Percentiles rank a stretch among this genome's conserved stretches.
These are phyloP conservation scores for Scolopax mira DNA, from an alignment of 2,113 vertebrate genomes.

Conservation along the genomic window DNA sequence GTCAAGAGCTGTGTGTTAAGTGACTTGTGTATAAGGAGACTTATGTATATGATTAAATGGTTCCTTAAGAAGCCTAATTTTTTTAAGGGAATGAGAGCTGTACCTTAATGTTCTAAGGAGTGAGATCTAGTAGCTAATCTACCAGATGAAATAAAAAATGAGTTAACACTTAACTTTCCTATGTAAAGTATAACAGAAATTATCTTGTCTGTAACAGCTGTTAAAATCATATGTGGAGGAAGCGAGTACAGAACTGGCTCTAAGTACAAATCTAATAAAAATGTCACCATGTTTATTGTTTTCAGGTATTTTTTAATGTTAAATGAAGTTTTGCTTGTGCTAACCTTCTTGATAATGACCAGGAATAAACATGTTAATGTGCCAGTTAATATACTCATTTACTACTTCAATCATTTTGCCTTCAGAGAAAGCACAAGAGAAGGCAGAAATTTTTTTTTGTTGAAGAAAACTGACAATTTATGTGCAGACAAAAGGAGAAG, in stretches of 20 bases:
- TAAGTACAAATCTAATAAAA: not conserved
- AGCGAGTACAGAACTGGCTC: not conserved
- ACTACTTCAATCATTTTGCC: not conserved
- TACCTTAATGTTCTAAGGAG: not conserved
- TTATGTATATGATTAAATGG: not conserved
- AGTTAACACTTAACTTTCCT: not conserved
- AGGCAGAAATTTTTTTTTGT: not conserved
- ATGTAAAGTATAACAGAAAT: not conserved
- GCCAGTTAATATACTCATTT: fast-evolving
- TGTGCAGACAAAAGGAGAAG: not conserved
- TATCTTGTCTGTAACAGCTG: not conserved
- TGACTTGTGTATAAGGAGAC: not conserved
- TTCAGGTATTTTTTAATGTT: not conserved
- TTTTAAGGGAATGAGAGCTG: not conserved
- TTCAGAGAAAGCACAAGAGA: not conserved
- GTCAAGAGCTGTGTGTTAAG: not conserved
- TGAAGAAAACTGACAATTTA: not conserved
- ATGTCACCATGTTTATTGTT: not conserved
- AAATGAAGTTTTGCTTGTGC: not conserved
- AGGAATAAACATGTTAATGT: not conserved
- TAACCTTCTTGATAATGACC: not conserved
- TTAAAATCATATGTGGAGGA: not conserved
- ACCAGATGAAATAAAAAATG: not conserved
- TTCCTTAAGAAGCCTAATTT: not conserved
- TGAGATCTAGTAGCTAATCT: not conserved